Evolutionary conservation across 2,113 vertebrate species (phyloP).

Genomic region (Psammodynastes pulverulentus): DNA sequence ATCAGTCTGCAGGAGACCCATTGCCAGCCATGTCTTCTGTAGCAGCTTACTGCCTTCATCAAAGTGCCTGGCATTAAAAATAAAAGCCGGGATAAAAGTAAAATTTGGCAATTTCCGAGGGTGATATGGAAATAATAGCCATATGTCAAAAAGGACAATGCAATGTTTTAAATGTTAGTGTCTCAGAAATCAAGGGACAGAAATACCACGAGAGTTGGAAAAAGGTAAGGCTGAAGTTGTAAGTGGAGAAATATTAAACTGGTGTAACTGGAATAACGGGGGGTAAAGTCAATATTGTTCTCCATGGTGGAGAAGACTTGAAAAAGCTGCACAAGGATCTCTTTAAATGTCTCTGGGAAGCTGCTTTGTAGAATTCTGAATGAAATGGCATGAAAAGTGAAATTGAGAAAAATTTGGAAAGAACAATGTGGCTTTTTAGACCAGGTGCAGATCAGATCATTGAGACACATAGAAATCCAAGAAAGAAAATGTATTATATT

Average conservation of each 20-base stretch:
- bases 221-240: not conserved
- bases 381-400: not conserved
- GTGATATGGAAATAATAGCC: not conserved
- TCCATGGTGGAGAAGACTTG: not conserved
- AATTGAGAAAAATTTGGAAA: not conserved
- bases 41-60: not conserved
- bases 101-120: not conserved
- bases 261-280: not conserved
- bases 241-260: not conserved
- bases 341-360: not conserved
- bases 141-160: not conserved
- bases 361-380: not conserved
- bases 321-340: not conserved
- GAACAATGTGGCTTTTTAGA: not conserved
- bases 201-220: not conserved
- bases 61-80: not conserved
- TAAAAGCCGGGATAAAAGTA: not conserved
- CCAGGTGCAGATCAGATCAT: not conserved
- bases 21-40: not conserved
- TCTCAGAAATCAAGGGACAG: not conserved
- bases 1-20: not conserved
- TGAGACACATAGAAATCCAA: not conserved
- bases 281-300: not conserved
- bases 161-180: not conserved
- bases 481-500: not conserved